phyloP scores from a whole-genome alignment of 92 coral and sea anemone species.

The Montipora capitata region DNA sequence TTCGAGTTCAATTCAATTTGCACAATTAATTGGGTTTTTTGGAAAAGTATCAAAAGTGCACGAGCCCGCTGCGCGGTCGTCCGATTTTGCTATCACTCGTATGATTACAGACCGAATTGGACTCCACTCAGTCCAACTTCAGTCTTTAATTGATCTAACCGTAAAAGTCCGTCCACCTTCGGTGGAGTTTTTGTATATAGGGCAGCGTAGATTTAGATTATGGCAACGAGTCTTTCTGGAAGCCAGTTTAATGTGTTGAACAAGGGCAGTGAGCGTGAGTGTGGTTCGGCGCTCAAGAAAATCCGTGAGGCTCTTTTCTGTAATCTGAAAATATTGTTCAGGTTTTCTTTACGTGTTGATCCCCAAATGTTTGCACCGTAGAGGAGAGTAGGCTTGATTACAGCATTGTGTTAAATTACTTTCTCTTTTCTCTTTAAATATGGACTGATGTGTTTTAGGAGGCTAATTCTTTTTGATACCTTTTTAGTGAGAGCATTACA shows the following conservation, averaged over 20 bases:
- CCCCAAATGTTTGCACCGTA: constrained; percentile 20
- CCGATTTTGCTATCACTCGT: too few species aligned
- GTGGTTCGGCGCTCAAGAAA: background rate
- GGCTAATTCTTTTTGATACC: constrained; percentile 42
- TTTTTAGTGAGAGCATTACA: constrained; percentile 9
- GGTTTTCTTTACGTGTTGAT: background rate
- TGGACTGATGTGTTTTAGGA: constrained; percentile 26
- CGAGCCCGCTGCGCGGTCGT: too few species aligned
- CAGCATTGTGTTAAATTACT: constrained; percentile 11
- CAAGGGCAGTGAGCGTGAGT: constrained; percentile 13
- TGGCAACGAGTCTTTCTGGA: too few species aligned
- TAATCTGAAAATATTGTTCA: constrained; percentile 12
- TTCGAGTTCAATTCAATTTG: too few species aligned
- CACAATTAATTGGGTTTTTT: too few species aligned
- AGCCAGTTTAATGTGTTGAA: constrained; percentile 57
- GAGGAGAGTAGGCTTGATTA: constrained; percentile 33
- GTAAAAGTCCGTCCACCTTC: constrained; percentile 52
- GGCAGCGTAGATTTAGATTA: background rate
- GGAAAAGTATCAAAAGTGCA: too few species aligned
- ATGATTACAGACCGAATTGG: too few species aligned
- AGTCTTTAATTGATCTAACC: constrained; percentile 40
- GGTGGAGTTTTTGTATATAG: too few species aligned
- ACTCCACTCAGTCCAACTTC: background rate
- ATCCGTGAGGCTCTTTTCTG: constrained; percentile 60
- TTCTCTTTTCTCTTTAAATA: constrained; percentile 11